phyloP scores from a whole-genome alignment of 2,797 vertebrate species.

The Poeciliopsis presidionis region DNA sequence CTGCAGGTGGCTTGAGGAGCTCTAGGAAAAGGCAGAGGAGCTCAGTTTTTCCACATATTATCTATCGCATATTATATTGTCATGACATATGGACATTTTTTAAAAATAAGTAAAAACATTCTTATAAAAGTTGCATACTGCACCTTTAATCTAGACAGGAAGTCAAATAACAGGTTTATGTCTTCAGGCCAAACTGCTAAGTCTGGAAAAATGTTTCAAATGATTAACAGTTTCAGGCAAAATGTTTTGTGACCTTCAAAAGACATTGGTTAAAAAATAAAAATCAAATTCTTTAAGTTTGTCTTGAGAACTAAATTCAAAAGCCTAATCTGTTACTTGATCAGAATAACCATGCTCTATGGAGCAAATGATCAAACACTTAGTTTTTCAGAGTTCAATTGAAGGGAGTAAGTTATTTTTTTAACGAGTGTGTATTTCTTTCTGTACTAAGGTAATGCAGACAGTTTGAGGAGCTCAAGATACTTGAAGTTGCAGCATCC shows the following conservation, averaged over 20 bases:
- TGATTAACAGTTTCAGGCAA: not conserved
- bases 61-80: too few species aligned
- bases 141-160: not conserved
- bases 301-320: not conserved
- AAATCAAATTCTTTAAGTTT: not conserved
- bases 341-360: not conserved
- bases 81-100: too few species aligned
- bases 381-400: not conserved
- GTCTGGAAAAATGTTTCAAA: not conserved
- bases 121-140: not conserved
- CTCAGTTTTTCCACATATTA: too few species aligned
- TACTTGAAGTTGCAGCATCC: not conserved
- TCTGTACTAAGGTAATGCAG: not conserved
- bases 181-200: not conserved
- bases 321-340: not conserved
- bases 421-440: not conserved
- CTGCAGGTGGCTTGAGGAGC: too few species aligned
- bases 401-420: not conserved
- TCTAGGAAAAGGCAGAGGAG: too few species aligned
- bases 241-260: not conserved
- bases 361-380: not conserved
- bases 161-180: not conserved
- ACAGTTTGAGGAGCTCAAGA: not conserved
- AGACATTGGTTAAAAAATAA: not conserved
- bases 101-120: too few species aligned